Base-by-base conservation (phyloP, 2,797 vertebrate species). In the Labeo calbasu region DNA sequence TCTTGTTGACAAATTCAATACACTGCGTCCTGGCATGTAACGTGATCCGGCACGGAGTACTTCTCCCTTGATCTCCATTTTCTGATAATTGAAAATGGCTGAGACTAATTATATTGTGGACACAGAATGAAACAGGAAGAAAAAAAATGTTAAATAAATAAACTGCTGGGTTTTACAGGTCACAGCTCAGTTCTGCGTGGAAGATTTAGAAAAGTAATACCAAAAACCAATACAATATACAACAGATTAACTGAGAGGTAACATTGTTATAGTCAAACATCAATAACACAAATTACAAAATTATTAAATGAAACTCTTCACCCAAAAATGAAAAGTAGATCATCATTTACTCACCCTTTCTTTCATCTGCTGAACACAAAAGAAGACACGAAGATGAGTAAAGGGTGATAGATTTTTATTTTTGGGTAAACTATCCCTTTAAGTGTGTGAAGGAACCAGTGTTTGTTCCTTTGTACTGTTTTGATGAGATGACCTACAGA, bases 401-500 rank as follows among this genome's bases (percentile, higher is more conserved):
- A 53, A 55, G 19, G 50, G 50, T 40, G 73, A n/a, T 13, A 77
- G 21, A 61, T 46, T 59, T 25, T 61, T 1, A 61, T 15, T 55
- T 78, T 48, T 13, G 9, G n/a, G 23, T 28, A 5, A 50, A 50
- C 57, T 75, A 75, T 14, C 11, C 28, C 28, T 55, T 36, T n/a
- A 75, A 55, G 51, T 15, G 55, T 15, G 28, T 57, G 10, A 65
- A 65, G 40, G 17, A 12, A 65, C 6, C 8, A 80, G 23, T 28
- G 21, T 63, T 50, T 12, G 68, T 25, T 84, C n/a, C 43, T 73
- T 75, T 77, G 53, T 79, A 50, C 25, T 57, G 40, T 23, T 84
- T 85, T 85, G 55, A 86, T 69, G 66, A 28, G 66, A 55, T 80
- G 77, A 84, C 17, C 61, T 65, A 63, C 32, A 81, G 40, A 59